Conservation (phyloP, 2,797 vertebrate genomes). For the Acanthiza pusilla region DNA sequence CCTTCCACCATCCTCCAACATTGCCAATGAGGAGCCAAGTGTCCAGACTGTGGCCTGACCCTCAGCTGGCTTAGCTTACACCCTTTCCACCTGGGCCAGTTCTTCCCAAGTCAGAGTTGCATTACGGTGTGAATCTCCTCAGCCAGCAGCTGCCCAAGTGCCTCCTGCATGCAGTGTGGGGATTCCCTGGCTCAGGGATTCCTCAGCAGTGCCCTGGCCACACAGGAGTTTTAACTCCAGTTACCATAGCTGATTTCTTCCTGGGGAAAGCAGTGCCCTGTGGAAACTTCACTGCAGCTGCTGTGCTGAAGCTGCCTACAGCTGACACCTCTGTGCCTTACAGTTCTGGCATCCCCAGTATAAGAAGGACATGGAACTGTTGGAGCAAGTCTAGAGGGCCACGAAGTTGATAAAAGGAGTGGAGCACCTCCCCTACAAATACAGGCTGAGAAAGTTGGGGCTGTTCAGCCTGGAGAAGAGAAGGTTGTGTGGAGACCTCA, state of each 20-base stretch:
- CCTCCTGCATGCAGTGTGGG: rapidly evolving
- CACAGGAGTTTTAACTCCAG: not conserved
- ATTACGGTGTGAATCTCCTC: rapidly evolving
- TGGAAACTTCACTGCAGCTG: not conserved
- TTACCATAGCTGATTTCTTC: not conserved
- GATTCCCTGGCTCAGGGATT: not conserved
- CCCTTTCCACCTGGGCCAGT: not conserved
- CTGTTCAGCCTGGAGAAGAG: not conserved
- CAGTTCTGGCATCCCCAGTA: not conserved
- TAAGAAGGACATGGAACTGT: not conserved
- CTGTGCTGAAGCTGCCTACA: not conserved
- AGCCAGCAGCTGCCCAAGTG: rapidly evolving
- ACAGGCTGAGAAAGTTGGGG: not conserved
- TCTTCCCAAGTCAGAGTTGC: not conserved
- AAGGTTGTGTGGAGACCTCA: not conserved
- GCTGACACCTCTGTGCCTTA: rapidly evolving
- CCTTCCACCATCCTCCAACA: rapidly evolving
- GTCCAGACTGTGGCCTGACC: not conserved
- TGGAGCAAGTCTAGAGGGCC: not conserved
- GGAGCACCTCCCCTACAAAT: not conserved
- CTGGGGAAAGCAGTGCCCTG: not conserved
- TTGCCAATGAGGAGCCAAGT: not conserved
- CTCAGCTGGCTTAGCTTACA: not conserved
- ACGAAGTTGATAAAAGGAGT: not conserved
- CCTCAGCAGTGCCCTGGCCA: not conserved